Base-by-base conservation (phyloP, 2,797 vertebrate species). In the Xerus rutilus region DNA sequence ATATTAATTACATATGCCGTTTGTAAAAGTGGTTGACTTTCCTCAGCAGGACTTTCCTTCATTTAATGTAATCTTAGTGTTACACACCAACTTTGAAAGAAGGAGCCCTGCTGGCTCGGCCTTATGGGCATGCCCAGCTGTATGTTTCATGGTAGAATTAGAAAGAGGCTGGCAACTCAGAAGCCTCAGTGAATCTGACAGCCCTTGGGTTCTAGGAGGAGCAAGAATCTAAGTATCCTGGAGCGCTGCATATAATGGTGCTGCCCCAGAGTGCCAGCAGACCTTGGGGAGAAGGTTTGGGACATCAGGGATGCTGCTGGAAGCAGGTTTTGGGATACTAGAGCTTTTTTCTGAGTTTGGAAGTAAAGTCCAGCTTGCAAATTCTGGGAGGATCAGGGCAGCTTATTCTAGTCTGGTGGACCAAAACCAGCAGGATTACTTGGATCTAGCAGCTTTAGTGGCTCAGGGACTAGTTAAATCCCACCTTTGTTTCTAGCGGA, bases 391-490 rank as follows among this genome's bases (percentile, higher is more conserved):
- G 52, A 93, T 70, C 70, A 82, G 14, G 28, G 12, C 72, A 88
- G 59, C 52, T 77, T 43, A 59, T 89, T 74, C 67, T 78, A 43
- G 32, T 74, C n/a, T 78, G 62, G 32, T 23, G 3, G 54, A 67
- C 21, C 14, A 88, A 92, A 95, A 35, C 73, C 73, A 90, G 67
- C 10, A 89, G 35, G 57, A 93, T 65, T 83, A 91, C 77, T 8
- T 52, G 45, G 11, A 64, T 70, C 78, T 83, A 52, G 21, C 39
- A 65, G 86, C 52, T 83, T 91, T 79, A 89, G 69, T 74, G 45
- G 70, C 30, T 47, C 59, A 74, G 35, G 64, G 32, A 65, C 86
- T 82, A 83, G 54, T 45, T 69, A 77, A 94, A 90, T 73, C 21
- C 39, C 30, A 43, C 52, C 43, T 95, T 78, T 92, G 12, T 77